These are phyloP conservation scores for Alectura lathami DNA, from an alignment of 2,113 vertebrate genomes.

Conservation along the genomic window DNA sequence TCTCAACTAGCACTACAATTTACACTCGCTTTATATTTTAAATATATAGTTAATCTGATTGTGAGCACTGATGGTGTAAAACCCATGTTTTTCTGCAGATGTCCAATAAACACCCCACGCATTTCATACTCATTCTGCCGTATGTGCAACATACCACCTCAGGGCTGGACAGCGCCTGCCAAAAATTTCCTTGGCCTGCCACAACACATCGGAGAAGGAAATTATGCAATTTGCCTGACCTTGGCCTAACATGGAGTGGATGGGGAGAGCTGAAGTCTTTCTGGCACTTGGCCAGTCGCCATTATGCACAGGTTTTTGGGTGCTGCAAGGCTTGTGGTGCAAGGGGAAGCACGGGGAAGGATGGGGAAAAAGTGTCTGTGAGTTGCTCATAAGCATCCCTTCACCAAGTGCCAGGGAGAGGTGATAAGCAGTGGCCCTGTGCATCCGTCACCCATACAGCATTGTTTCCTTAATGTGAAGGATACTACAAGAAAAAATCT, in stretches of 20 bases:
- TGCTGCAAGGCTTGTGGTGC: not conserved
- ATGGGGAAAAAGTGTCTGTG: not conserved
- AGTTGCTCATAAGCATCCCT: not conserved
- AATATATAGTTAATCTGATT: not conserved
- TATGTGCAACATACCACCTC: not conserved
- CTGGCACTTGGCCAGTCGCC: not conserved
- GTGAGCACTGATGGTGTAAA: not conserved
- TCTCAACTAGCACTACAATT: not conserved
- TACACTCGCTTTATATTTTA: not conserved
- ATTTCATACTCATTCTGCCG: not conserved
- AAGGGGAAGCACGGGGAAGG: not conserved
- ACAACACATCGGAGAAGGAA: not conserved
- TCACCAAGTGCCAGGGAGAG: not conserved
- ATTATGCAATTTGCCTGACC: not conserved
- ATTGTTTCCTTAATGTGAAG: not conserved
- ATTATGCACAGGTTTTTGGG: not conserved
- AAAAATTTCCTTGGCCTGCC: not conserved
- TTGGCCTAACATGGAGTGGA: not conserved
- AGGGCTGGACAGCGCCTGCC: not conserved
- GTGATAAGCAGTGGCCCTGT: not conserved
- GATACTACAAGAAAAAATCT: not conserved
- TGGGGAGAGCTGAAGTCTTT: not conserved
- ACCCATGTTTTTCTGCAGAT: not conserved
- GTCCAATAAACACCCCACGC: fast-evolving
- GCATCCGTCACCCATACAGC: not conserved